Percentiles rank a stretch among this genome's conserved stretches.
Evolutionary conservation across 2,797 vertebrate genomes (phyloP).

Genomic region (Sebastolobus alascanus): DNA sequence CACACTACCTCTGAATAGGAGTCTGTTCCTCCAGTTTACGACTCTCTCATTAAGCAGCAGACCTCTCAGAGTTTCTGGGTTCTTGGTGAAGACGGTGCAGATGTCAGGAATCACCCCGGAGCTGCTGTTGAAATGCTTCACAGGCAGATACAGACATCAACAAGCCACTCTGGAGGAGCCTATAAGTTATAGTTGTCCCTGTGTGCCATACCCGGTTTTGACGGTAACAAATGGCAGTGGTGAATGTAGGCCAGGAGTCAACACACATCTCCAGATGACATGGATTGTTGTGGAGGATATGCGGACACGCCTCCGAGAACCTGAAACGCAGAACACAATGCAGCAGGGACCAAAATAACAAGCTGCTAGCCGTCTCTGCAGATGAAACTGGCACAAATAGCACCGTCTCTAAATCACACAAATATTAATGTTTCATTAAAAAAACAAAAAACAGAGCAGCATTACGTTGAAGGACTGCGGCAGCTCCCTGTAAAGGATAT

Average conservation of each 20-base stretch:
- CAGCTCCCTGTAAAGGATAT: slow-evolving; percentile 25
- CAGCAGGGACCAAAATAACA: slow-evolving; percentile 55
- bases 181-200: slow-evolving; percentile 37
- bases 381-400: slow-evolving; percentile 33
- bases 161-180: slow-evolving; percentile 38
- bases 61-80: slow-evolving; percentile 22
- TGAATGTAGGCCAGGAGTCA: slow-evolving; percentile 77
- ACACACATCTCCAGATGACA: slow-evolving; percentile 66
- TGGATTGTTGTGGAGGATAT: slow-evolving; percentile 60
- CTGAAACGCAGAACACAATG: slow-evolving; percentile 55
- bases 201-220: slow-evolving; percentile 60
- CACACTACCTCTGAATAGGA: slow-evolving; percentile 31
- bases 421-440: slow-evolving; percentile 1
- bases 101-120: slow-evolving; percentile 46
- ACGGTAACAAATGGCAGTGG: slow-evolving; percentile 66
- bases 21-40: slow-evolving; percentile 13
- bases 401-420: neutral
- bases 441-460: slow-evolving; percentile 1
- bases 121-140: slow-evolving; percentile 51
- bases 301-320: slow-evolving; percentile 57
- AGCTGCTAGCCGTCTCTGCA: slow-evolving; percentile 21
- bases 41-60: slow-evolving; percentile 38
- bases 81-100: slow-evolving; percentile 40
- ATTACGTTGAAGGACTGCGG: slow-evolving; percentile 41
- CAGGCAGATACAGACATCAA: slow-evolving; percentile 44